Percentiles rank a stretch among this genome's conserved stretches.
These are phyloP conservation scores for Decapterus maruadsi DNA, from an alignment of 2,797 vertebrate genomes.

Conservation along the genomic window DNA sequence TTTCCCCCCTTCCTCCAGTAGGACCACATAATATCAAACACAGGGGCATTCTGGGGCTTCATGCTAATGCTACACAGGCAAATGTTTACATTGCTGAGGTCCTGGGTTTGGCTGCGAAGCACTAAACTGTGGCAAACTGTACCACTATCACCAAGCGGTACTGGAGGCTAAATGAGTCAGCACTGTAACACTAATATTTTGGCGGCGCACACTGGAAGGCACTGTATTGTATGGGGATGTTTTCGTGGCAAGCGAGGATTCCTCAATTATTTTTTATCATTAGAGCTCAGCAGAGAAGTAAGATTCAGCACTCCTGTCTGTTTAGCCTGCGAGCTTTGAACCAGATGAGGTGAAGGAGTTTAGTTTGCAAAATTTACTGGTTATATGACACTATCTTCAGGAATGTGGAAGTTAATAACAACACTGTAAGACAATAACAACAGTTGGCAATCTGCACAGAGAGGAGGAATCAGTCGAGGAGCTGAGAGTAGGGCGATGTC, in stretches of 20 bases:
- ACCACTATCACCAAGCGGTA: constrained; percentile 37
- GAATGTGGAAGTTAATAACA: constrained; percentile 75
- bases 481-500: constrained; percentile 67
- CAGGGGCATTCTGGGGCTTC: constrained; percentile 37
- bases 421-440: constrained; percentile 65
- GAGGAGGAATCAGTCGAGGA: constrained; percentile 56
- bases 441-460: constrained; percentile 48
- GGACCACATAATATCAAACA: constrained; percentile 46
- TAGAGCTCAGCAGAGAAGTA: neutral
- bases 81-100: constrained; percentile 73
- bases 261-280: neutral
- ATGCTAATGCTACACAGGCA: constrained; percentile 47
- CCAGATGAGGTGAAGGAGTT: constrained; percentile 53
- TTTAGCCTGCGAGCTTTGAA: constrained; percentile 12
- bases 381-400: constrained; percentile 67
- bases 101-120: constrained; percentile 62
- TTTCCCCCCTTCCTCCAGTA: neutral
- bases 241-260: constrained; percentile 16
- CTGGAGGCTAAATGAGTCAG: constrained; percentile 30
- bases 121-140: constrained; percentile 44
- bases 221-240: neutral
- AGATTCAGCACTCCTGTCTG: neutral
- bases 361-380: constrained; percentile 53
- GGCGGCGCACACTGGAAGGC: constrained; percentile 26
- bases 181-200: constrained; percentile 26